These are phyloP conservation scores for Sycon ciliatum DNA, from an alignment of 37 sponge, comb jelly and placozoan species.

Conservation along the genomic window DNA sequence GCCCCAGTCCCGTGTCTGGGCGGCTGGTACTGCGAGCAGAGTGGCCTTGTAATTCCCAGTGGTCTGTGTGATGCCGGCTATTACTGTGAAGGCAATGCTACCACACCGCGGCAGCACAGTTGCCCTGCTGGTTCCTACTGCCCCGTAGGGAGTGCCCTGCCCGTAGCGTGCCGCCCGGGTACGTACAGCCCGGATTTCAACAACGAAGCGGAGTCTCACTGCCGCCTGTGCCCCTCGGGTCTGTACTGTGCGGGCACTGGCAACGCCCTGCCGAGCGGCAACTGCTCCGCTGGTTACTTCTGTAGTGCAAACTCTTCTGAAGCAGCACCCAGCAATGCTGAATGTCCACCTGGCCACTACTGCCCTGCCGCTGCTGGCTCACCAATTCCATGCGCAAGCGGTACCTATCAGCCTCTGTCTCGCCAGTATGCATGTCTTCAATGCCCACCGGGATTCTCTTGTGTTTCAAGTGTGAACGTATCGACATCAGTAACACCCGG, in stretches of 20 bases:
- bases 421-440: neutral
- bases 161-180: neutral
- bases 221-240: neutral
- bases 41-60: neutral
- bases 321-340: neutral
- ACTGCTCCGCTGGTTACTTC: neutral
- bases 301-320: neutral
- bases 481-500: neutral
- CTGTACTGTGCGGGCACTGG: neutral
- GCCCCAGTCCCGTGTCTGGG: neutral
- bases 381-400: neutral
- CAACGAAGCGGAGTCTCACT: neutral
- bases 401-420: neutral
- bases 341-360: neutral
- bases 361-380: neutral
- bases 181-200: neutral
- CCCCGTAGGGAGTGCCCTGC: neutral
- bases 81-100: neutral
- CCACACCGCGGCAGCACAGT: neutral
- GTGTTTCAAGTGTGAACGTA: neutral
- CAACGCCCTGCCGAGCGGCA: neutral
- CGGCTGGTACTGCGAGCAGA: neutral
- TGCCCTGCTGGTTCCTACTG: neutral
- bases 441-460: neutral
- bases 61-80: neutral